Percentiles rank a stretch among this genome's conserved stretches.
Conservation (phyloP, 2,797 vertebrate species). For the Pelobates cultripes region DNA sequence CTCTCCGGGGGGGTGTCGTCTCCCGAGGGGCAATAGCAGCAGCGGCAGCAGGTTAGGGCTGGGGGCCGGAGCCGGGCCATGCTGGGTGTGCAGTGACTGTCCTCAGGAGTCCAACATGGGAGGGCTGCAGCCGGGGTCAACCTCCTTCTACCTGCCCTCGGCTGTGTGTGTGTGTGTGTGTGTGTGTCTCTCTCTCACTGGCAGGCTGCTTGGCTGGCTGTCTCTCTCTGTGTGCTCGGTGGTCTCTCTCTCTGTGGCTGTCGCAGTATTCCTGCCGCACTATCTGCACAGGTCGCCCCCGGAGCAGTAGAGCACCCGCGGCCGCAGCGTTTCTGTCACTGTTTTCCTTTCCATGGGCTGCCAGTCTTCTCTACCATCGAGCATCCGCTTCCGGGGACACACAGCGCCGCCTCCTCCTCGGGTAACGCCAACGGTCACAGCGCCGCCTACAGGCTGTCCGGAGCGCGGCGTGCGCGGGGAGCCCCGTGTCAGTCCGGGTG, state of each 20-base stretch:
- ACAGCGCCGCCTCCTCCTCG: not conserved
- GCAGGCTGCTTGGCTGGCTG: no score
- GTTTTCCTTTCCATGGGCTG: conserved; percentile 31
- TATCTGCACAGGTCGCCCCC: conserved; percentile 31
- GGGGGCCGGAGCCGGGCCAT: conserved; percentile 23
- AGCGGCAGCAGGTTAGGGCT: not conserved
- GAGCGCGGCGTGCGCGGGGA: not conserved
- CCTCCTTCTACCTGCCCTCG: not conserved
- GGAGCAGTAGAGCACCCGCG: conserved; percentile 29
- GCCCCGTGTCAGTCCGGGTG: no score
- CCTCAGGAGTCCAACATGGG: conserved; percentile 36
- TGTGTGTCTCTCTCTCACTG: not conserved
- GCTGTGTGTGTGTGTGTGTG: not conserved
- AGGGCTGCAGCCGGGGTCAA: not conserved
- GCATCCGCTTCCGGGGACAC: conserved; percentile 49
- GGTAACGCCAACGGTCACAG: not conserved
- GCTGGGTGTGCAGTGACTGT: conserved; percentile 11
- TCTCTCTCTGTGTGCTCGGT: not conserved
- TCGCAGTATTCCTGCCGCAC: no score
- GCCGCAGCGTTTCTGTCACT: conserved; percentile 31
- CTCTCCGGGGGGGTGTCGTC: not conserved
- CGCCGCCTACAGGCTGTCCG: conserved; percentile 2
- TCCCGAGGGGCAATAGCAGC: not conserved
- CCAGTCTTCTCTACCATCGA: not conserved
- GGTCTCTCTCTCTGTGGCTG: not conserved